Evolutionary conservation across 2,113 vertebrate genomes (phyloP).

Genomic region (Stomatorhinus ivindoensis): DNA sequence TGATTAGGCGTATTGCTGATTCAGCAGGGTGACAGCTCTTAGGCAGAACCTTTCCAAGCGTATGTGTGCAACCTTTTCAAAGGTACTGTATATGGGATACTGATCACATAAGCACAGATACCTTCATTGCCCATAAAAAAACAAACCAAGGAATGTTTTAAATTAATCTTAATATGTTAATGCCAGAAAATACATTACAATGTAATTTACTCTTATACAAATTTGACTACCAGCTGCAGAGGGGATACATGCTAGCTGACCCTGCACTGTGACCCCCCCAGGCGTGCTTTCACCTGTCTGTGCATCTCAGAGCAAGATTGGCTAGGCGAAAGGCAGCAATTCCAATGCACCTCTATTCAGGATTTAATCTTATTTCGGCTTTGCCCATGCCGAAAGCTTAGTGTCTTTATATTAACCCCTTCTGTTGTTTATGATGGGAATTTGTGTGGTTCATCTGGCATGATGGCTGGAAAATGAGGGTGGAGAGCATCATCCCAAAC

Average conservation of each 20-base stretch:
- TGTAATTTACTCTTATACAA: too few relatives aligned
- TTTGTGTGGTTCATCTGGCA: neutral
- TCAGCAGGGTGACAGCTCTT: too few relatives aligned
- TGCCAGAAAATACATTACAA: too few relatives aligned
- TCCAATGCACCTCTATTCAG: neutral
- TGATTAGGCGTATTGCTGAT: too few relatives aligned
- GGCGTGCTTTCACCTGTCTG: neutral
- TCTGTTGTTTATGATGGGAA: neutral
- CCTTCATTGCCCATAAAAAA: too few relatives aligned
- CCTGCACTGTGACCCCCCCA: neutral
- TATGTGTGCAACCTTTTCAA: too few relatives aligned
- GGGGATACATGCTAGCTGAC: neutral
- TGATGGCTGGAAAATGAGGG: neutral
- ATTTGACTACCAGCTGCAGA: neutral
- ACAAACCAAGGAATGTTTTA: too few relatives aligned
- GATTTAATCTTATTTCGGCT: neutral
- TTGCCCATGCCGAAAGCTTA: neutral
- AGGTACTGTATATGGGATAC: too few relatives aligned
- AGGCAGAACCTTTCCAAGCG: too few relatives aligned
- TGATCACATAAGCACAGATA: too few relatives aligned
- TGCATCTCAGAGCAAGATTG: neutral
- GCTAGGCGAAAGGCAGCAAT: neutral
- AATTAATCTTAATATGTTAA: too few relatives aligned
- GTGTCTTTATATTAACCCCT: neutral
- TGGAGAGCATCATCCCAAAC: neutral